Conservation (phyloP, 2,113 vertebrate species). For the Morone chrysops region DNA sequence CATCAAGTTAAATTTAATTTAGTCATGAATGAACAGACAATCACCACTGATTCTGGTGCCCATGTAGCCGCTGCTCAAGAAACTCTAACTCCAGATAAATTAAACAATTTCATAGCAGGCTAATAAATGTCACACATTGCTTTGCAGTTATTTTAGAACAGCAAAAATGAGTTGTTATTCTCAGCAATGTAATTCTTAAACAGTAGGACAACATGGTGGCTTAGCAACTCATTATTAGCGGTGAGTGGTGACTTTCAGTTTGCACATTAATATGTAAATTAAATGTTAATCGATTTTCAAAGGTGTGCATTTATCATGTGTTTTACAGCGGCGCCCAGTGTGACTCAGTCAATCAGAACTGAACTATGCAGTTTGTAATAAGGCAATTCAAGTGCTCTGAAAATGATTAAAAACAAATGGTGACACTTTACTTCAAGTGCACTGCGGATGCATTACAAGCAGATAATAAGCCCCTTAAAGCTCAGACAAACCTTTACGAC, state of each 20-base stretch:
- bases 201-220: constrained; percentile 24
- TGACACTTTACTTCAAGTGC: constrained; percentile 61
- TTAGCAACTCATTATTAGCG: constrained; percentile 45
- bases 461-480: constrained; percentile 49
- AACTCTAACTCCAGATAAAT: constrained; percentile 30
- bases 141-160: constrained; percentile 19
- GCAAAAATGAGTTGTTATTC: constrained; percentile 38
- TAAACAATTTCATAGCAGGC: constrained; percentile 16
- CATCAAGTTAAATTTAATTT: neutral
- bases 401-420: constrained; percentile 65
- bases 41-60: neutral
- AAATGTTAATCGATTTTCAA: constrained; percentile 68
- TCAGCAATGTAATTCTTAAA: constrained; percentile 18
- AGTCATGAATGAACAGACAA: neutral
- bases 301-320: constrained; percentile 59
- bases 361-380: constrained; percentile 33
- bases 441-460: constrained; percentile 17
- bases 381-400: constrained; percentile 45
- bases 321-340: constrained; percentile 47
- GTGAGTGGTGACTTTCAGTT: constrained; percentile 44
- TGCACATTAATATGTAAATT: constrained; percentile 74
- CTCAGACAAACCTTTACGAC: constrained; percentile 24
- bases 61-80: neutral
- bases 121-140: constrained; percentile 40
- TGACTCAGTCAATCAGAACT: constrained; percentile 55